Conservation (phyloP, 2,888 invertebrate genomes). For the Athrips mouffetella region DNA sequence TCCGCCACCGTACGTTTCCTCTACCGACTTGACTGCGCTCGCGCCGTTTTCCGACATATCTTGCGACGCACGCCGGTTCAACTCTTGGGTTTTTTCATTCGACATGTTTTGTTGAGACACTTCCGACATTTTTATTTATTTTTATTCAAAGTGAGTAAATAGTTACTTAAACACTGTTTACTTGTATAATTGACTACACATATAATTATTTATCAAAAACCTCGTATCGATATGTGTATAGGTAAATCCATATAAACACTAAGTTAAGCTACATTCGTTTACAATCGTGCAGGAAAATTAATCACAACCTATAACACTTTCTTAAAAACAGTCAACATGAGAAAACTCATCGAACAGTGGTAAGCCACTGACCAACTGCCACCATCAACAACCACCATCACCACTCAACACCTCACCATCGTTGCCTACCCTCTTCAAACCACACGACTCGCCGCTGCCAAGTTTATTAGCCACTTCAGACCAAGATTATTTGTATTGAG, state of each 20-base stretch:
- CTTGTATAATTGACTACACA: conserved; percentile 43
- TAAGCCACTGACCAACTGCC: too few relatives aligned
- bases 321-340: conserved; percentile 23
- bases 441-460: too few relatives aligned
- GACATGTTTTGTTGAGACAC: conserved; percentile 63
- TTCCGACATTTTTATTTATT: conserved; percentile 57
- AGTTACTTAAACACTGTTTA: conserved; percentile 7
- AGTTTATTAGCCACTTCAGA: too few relatives aligned
- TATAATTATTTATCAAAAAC: conserved; percentile 49
- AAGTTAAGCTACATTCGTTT: conserved; percentile 34
- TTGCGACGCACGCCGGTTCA: conserved; percentile 63
- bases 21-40: conserved; percentile 17
- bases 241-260: conserved; percentile 24
- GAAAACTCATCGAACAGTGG: too few relatives aligned
- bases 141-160: background rate
- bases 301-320: conserved; percentile 63
- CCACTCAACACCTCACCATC: too few relatives aligned
- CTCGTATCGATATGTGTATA: conserved; percentile 15
- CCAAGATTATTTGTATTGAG: too few relatives aligned
- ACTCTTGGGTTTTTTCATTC: conserved; percentile 67
- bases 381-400: too few relatives aligned
- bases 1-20: background rate
- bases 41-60: conserved; percentile 53
- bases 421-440: too few relatives aligned
- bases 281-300: conserved; percentile 45